Base-by-base conservation (phyloP, 1,140 invertebrate species). In the Zophobas atratus region DNA sequence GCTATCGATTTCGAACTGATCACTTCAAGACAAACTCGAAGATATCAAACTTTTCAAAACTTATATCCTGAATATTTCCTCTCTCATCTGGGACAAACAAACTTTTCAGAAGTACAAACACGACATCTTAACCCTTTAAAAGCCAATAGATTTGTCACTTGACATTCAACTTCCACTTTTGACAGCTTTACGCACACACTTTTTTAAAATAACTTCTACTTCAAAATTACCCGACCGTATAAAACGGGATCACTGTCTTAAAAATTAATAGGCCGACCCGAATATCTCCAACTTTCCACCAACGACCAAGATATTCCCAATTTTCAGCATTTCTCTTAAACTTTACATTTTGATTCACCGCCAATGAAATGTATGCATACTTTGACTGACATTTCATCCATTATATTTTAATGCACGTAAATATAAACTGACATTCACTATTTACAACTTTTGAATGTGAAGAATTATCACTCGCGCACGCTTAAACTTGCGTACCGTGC, bases 21-120 rank as follows among this genome's bases (percentile, higher is more conserved):
- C 60, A 67, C 43, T 67, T 41, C 60, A 43, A 67, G 60, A 67
- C 60, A 67, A 67, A 67, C 60, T 67, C 60, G 55, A 20, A 67
- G 60, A 67, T 67, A 67, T 67, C 39, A 67, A 67, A 67, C 60
- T 67, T 67, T 67, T 8, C 60, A 6, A n/a, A 67, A 67, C 60
- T 67, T 67, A 67, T 67, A 67, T 67, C 60, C 60, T 43, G 60
- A 67, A 67, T 67, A 67, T 67, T 67, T 67, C 60, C 60, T 67
- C 60, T 60, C 35, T 67, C 39, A 43, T 67, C 60, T 8, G 60
- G 39, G 60, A 67, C 60, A 67, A 67, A 67, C 60, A 67, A 67
- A 67, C 60, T 67, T 67, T 67, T 6, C 60, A 39, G 43, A 67
- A 67, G 60, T 67, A 67, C 60, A 67, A 67, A 67, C 60, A 67